Evolutionary conservation across 1,140 invertebrate genomes (phyloP).

Genomic region (Papilio xuthus): DNA sequence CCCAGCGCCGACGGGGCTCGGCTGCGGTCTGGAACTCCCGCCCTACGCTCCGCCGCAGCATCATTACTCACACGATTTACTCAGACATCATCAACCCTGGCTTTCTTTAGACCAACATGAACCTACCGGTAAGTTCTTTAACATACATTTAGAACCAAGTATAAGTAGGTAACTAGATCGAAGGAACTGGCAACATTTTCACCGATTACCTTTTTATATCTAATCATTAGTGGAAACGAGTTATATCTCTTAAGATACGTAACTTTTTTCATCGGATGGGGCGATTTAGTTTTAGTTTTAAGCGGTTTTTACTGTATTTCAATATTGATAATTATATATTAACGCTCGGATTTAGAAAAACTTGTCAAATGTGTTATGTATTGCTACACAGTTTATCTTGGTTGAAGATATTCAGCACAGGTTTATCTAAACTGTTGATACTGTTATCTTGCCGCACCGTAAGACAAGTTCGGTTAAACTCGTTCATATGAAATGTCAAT

Average conservation of each 20-base stretch:
- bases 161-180: too few relatives aligned
- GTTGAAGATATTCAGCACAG: constrained; percentile 25
- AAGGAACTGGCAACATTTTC: neutral
- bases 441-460: constrained; percentile 26
- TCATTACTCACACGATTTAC: constrained; percentile 66
- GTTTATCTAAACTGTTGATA: constrained; percentile 35
- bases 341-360: neutral
- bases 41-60: constrained; percentile 66
- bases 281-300: too few relatives aligned
- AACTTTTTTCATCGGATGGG: too few relatives aligned
- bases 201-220: too few relatives aligned
- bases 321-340: neutral
- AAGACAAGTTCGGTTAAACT: constrained; percentile 32
- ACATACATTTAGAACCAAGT: neutral
- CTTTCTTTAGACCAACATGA: constrained; percentile 72
- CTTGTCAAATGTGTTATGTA: constrained; percentile 17
- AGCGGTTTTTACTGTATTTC: too few relatives aligned
- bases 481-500: constrained; percentile 36
- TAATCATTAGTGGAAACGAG: too few relatives aligned
- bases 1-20: constrained; percentile 48
- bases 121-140: constrained; percentile 54
- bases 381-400: constrained; percentile 27
- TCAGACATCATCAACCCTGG: constrained; percentile 77
- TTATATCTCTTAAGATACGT: too few relatives aligned
- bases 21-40: constrained; percentile 60